These are phyloP conservation scores for Troides helena DNA, from an alignment of 2,888 invertebrate species.

Conservation along the genomic window DNA sequence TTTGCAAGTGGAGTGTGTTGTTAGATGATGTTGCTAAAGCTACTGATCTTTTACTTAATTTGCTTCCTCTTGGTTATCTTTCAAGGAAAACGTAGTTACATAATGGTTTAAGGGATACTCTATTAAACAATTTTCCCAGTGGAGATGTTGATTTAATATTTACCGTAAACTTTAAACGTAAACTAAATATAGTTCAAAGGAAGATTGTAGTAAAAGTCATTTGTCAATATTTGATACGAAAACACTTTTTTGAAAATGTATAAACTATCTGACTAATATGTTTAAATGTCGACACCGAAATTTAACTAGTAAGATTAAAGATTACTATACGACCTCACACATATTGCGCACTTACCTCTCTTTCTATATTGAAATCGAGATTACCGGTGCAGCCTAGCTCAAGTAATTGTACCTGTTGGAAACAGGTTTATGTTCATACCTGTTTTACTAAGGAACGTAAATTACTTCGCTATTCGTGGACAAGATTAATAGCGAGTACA, in stretches of 20 bases:
- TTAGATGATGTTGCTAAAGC: too few relatives aligned
- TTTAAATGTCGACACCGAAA: neutral
- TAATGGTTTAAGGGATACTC: too few relatives aligned
- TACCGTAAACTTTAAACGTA: too few relatives aligned
- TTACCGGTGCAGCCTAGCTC: slow-evolving; percentile 20
- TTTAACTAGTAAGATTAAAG: neutral
- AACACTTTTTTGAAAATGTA: neutral
- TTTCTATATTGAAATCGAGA: slow-evolving; percentile 25
- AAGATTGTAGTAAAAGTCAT: neutral
- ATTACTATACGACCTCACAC: neutral
- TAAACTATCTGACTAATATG: neutral
- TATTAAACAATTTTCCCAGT: too few relatives aligned
- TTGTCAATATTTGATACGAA: too few relatives aligned
- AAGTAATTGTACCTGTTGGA: slow-evolving; percentile 17
- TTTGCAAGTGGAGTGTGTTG: too few relatives aligned
- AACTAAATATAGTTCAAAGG: too few relatives aligned
- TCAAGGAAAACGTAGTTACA: too few relatives aligned
- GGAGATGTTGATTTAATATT: too few relatives aligned
- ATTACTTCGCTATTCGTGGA: slow-evolving; percentile 23
- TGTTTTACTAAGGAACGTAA: slow-evolving; percentile 19
- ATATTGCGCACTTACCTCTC: slow-evolving; percentile 2
- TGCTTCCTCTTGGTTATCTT: too few relatives aligned
- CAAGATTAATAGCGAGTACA: slow-evolving; percentile 17
- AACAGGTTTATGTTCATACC: slow-evolving; percentile 26
- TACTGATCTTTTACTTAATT: too few relatives aligned